Base-by-base conservation (phyloP, 2,113 vertebrate genomes). In the Formicarius rufipectus region DNA sequence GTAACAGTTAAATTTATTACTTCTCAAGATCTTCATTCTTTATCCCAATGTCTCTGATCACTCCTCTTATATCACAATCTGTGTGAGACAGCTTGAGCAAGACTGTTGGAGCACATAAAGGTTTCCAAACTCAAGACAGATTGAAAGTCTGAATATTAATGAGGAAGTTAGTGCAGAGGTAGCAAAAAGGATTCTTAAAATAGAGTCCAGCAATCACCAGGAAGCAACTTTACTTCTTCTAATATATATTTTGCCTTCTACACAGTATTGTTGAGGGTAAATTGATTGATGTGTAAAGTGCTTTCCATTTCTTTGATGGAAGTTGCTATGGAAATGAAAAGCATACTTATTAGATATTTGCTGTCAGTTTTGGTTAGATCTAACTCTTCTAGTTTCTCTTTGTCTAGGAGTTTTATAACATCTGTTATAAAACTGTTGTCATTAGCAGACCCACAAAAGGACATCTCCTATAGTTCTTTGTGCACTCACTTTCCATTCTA, bases 261-360 rank as follows among this genome's bases (percentile, higher is more conserved):
- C 59, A 83, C 9, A 25, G 63, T 76, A 77, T 59, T 90, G 82
- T 91, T 96, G 93, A 93, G 68, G 68, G 56, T 86, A 95, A 96
- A 92, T 50, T 96, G 93, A 95, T 80, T 96, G 94, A 95, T 93
- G 78, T 90, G 91, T 95, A 79, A 96, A 96, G 90, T 79, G 59
- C 67, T 93, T 96, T 94, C 63, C 2, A 4, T 76, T 91, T 67
- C 90, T 95, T 89, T 85, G 79, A 91, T 95, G 50, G 59, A 81
- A 84, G 84, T 96, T 96, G 68, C 95, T 86, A 94, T 96, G 93
- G 96, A 93, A 96, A 96, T 56, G 42, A 78, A 94, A 94, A 90
- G 93, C 71, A 77, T 45, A 85, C 87, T 93, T 96, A 91, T 86
- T 88, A 86, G 84, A 47, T 93, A 85, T 90, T 96, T 94, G 67